Conservation (phyloP, 2,797 vertebrate species). For the Megaceryle alcyon region DNA sequence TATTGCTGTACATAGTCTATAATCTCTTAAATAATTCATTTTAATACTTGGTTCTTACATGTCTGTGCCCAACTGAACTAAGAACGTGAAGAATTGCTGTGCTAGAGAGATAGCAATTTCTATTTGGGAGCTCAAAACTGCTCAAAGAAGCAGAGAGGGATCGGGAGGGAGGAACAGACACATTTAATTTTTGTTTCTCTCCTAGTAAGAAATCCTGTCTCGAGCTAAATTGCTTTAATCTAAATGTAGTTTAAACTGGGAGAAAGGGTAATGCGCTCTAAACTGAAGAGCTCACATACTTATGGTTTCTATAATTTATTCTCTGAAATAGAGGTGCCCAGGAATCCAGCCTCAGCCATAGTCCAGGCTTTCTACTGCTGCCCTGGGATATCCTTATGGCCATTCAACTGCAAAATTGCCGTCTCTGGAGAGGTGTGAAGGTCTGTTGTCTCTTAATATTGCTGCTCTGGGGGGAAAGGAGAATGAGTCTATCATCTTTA, state of each 20-base stretch:
- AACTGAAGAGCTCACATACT: neutral
- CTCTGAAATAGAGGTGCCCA: neutral
- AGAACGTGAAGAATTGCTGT: neutral
- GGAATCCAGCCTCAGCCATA: neutral
- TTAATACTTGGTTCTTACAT: neutral
- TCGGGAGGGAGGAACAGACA: fast-evolving
- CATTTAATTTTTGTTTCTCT: conserved; percentile 10
- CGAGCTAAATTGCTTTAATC: neutral
- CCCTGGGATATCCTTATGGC: neutral
- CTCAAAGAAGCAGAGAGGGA: conserved; percentile 3
- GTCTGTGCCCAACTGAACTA: neutral
- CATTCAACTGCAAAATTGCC: conserved; percentile 5
- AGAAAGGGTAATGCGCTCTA: neutral
- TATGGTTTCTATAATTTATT: neutral
- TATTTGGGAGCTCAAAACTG: neutral
- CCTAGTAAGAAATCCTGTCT: neutral
- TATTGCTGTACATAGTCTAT: neutral
- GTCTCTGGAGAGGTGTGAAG: conserved; percentile 24
- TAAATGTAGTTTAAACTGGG: neutral
- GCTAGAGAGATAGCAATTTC: neutral
- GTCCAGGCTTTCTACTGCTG: neutral
- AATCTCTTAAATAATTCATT: neutral
- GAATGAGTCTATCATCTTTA: neutral
- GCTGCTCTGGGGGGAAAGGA: conserved; percentile 21
- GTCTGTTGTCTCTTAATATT: conserved; percentile 30